Conservation (phyloP, 1,140 invertebrate genomes). For the Conus betulinus region DNA sequence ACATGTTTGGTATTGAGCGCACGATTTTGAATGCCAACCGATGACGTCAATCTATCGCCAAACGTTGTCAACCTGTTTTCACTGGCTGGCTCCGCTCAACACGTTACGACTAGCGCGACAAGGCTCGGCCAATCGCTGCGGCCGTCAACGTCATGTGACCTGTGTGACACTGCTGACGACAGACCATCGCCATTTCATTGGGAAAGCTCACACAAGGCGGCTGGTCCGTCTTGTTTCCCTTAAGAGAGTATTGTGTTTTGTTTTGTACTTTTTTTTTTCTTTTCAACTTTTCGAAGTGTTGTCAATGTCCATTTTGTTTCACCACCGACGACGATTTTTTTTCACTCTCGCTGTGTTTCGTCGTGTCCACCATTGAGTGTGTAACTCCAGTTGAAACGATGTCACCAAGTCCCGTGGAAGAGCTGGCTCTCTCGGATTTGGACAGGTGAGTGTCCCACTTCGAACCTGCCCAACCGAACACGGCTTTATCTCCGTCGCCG, state of each 20-base stretch:
- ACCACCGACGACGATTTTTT: slow-evolving; percentile 10
- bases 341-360: not conserved
- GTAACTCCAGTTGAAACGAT: slow-evolving; percentile 41
- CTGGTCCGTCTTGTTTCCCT: slow-evolving; percentile 42
- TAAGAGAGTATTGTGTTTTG: not conserved
- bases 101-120: not conserved
- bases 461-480: not conserved
- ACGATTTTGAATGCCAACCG: not conserved
- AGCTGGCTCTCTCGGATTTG: slow-evolving; percentile 66
- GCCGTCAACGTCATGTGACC: slow-evolving; percentile 4
- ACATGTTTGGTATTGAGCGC: not conserved
- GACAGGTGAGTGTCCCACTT: slow-evolving; percentile 62
- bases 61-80: not conserved
- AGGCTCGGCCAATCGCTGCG: not conserved
- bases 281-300: slow-evolving; percentile 4
- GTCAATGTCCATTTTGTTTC: slow-evolving; percentile 2
- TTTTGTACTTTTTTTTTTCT: not conserved
- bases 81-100: not conserved
- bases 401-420: slow-evolving; percentile 67
- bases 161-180: not conserved
- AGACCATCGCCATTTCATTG: not conserved
- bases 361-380: slow-evolving; percentile 36
- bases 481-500: not conserved
- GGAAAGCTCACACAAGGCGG: slow-evolving; percentile 36
- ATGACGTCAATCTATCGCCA: slow-evolving; percentile 10